phyloP scores from a whole-genome alignment of 2,888 invertebrate genomes.

The Brachynemurus nebulosus region DNA sequence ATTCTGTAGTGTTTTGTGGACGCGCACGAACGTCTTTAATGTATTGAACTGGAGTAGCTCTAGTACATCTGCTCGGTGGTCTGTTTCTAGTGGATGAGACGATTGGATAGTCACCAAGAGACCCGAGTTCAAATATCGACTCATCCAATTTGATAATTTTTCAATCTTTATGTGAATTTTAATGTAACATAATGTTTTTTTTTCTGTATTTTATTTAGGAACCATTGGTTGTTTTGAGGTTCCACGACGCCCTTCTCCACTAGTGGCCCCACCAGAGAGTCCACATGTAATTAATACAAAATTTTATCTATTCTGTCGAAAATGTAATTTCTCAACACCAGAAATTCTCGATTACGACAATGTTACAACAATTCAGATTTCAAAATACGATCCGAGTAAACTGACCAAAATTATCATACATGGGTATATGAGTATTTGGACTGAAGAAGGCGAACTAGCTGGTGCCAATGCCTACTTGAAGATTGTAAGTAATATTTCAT shows the following conservation, averaged over 20 bases:
- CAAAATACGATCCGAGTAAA: conserved; percentile 32
- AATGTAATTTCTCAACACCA: conserved; percentile 28
- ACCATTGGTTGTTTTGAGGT: conserved; percentile 41
- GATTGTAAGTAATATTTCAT: conserved; percentile 29
- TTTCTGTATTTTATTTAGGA: no score
- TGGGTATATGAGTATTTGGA: conserved; percentile 42
- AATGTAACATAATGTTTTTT: no score
- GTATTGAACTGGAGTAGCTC: no score
- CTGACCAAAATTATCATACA: conserved; percentile 40
- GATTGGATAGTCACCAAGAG: no score
- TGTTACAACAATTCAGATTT: conserved; percentile 30
- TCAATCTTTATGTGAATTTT: no score
- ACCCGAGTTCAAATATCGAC: no score
- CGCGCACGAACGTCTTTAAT: no score
- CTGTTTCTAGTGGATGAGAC: no score
- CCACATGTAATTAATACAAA: conserved; percentile 37
- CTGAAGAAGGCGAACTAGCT: conserved; percentile 32
- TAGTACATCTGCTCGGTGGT: no score
- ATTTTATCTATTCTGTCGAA: conserved; percentile 36
- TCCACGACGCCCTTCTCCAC: conserved; percentile 33
- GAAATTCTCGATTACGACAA: conserved; percentile 34
- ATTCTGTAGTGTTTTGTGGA: no score
- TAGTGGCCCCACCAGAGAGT: conserved; percentile 40
- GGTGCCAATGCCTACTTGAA: conserved; percentile 35
- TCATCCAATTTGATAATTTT: no score